phyloP scores from a whole-genome alignment of 2,797 vertebrate genomes.

The Clarias pachynema region DNA sequence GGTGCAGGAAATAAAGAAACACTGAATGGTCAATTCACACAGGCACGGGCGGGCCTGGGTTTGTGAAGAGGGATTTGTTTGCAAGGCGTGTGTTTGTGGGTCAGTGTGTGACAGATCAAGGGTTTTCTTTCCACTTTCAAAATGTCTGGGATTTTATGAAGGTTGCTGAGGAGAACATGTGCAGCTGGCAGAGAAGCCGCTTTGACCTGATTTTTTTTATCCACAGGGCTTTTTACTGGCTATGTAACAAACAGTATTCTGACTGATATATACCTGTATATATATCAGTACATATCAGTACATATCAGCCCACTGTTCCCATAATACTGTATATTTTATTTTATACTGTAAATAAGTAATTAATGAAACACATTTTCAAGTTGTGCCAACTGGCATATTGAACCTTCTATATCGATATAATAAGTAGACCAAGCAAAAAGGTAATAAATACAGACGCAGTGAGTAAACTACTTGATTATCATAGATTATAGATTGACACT shows the following conservation, averaged over 20 bases:
- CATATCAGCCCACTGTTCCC: background rate
- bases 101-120: constrained; percentile 39
- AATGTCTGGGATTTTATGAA: constrained; percentile 71
- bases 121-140: constrained; percentile 57
- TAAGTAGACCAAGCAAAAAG: background rate
- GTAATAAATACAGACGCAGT: no score
- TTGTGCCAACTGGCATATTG: background rate
- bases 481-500: no score
- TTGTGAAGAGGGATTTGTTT: constrained; percentile 55
- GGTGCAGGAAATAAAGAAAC: constrained; percentile 31
- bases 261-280: background rate
- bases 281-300: background rate
- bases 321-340: background rate
- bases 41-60: constrained; percentile 48
- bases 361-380: background rate
- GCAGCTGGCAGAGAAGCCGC: constrained; percentile 63
- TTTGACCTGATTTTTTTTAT: constrained; percentile 70
- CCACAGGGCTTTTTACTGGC: constrained; percentile 54
- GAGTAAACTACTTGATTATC: no score
- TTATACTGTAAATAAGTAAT: background rate
- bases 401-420: no score
- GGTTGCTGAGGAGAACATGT: constrained; percentile 70
- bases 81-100: constrained; percentile 20
- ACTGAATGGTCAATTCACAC: constrained; percentile 49
- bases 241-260: background rate